Percentiles rank a stretch among this genome's conserved stretches.
phyloP scores from a whole-genome alignment of 2,888 invertebrate genomes.

The Dromius quadrimaculatus region DNA sequence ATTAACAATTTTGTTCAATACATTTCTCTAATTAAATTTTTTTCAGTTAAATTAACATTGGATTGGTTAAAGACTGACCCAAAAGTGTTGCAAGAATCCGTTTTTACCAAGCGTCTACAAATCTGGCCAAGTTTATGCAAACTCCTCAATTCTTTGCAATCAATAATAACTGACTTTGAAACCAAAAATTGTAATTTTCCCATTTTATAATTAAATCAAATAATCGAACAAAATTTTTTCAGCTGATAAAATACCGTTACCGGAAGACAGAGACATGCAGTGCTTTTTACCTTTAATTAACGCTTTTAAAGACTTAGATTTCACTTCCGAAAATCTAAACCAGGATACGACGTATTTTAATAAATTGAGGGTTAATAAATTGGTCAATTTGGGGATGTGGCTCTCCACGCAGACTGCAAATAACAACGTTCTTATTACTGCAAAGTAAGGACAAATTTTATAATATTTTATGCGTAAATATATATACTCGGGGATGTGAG shows the following conservation, averaged over 20 bases:
- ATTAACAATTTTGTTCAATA: background rate
- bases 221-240: constrained; percentile 38
- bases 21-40: background rate
- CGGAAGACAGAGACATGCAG: constrained; percentile 84
- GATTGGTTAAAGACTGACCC: constrained; percentile 77
- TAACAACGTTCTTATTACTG: constrained; percentile 63
- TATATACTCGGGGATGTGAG: too few species aligned
- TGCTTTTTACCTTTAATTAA: constrained; percentile 81
- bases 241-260: constrained; percentile 77
- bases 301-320: constrained; percentile 71
- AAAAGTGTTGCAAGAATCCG: constrained; percentile 68
- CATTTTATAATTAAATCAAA: background rate
- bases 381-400: constrained; percentile 69
- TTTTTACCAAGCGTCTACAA: constrained; percentile 73
- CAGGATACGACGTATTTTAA: constrained; percentile 65
- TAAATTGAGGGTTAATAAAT: constrained; percentile 68
- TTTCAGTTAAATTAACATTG: constrained; percentile 79
- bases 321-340: constrained; percentile 65
- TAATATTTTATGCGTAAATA: too few species aligned
- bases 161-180: constrained; percentile 67
- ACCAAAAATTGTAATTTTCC: constrained; percentile 69
- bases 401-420: constrained; percentile 67
- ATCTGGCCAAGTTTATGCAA: constrained; percentile 86
- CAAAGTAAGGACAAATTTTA: too few species aligned
- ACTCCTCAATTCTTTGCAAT: constrained; percentile 76